Evolutionary conservation across 1,140 invertebrate species (phyloP), one percentile per base, ranked within the genome.

Genomic region (Heliconius congener): DNA sequence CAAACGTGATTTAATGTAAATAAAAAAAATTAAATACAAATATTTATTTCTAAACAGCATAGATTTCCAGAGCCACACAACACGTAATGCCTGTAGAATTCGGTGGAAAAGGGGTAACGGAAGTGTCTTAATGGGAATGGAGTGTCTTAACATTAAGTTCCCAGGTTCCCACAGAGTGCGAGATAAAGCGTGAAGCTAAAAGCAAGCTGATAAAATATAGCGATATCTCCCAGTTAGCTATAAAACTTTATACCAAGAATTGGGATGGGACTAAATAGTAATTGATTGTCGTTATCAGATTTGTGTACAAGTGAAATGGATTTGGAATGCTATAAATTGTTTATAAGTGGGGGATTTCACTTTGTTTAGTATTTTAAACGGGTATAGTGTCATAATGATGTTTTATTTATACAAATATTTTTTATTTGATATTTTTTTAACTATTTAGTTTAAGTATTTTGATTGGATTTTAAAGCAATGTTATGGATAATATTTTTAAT

Each of bases 261-360:
- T 71, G 75, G 30, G 70, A 77, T 71, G 75, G 23, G 42, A 1
- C 76, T 77, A 77, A n/a, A 46, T 23, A 50, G 42, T 77, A 77
- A 71, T 77, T 39, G 76, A 77, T 72, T 23, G 70, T 66, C 76
- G 42, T 70, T 55, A 71, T 77, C 75, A 71, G 60, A 76, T 77
- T 71, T 46, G 60, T 71, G 57, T 79, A 79, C 78, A 57, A 55
- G 73, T 75, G 50, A 46, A 46, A 73, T 75, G 70, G 70, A 71
- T 75, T 75, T 55, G 78, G 73, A 79, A 75, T 74, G 27, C 73
- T 71, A 66, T 79, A 79, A 79, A 79, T 75, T 71, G 30, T 75
- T 71, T 75, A 55, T 72, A 79, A 79, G 19, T 75, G 78, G 74
- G 66, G 73, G 37, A 71, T 71, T 74, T 71, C 37, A 70, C 66